A percentile compares a stretch with the other conserved stretches of the same genome.
Evolutionary conservation across 2,113 vertebrate species (phyloP).

Genomic region (Sprattus sprattus): DNA sequence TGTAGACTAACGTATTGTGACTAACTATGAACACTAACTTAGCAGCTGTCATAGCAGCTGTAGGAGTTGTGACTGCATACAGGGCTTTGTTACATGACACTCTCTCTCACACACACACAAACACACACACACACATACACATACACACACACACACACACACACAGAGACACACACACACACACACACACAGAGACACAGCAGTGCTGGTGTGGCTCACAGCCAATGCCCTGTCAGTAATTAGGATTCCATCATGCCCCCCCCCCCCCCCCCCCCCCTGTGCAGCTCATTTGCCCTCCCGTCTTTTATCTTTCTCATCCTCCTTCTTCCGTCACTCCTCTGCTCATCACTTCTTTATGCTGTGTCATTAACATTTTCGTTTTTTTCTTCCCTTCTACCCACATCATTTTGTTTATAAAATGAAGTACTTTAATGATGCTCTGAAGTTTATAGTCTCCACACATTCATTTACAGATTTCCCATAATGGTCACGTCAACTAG

Average conservation of each 20-base stretch:
- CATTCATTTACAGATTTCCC: neutral
- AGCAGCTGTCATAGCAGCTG: neutral
- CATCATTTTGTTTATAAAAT: neutral
- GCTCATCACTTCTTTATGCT: neutral
- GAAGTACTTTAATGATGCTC: neutral
- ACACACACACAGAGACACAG: too few relatives aligned
- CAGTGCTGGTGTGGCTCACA: neutral
- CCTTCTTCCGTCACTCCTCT: neutral
- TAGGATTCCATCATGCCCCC: constrained; percentile 16
- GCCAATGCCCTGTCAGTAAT: neutral
- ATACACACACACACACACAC: too few relatives aligned
- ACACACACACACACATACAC: too few relatives aligned
- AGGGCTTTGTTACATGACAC: neutral
- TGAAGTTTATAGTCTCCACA: neutral
- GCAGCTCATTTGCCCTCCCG: neutral
- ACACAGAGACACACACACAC: too few relatives aligned
- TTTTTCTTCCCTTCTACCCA: neutral
- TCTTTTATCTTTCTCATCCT: constrained; percentile 2
- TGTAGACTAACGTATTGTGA: neutral
- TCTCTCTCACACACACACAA: too few relatives aligned
- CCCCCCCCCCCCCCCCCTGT: constrained; percentile 3
- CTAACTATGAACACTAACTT: too few relatives aligned
- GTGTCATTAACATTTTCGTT: too few relatives aligned
- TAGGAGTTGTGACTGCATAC: neutral
- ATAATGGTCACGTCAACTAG: neutral